Conservation (phyloP, 92 coral and sea anemone species). For the Isaurus tuberculatus region DNA sequence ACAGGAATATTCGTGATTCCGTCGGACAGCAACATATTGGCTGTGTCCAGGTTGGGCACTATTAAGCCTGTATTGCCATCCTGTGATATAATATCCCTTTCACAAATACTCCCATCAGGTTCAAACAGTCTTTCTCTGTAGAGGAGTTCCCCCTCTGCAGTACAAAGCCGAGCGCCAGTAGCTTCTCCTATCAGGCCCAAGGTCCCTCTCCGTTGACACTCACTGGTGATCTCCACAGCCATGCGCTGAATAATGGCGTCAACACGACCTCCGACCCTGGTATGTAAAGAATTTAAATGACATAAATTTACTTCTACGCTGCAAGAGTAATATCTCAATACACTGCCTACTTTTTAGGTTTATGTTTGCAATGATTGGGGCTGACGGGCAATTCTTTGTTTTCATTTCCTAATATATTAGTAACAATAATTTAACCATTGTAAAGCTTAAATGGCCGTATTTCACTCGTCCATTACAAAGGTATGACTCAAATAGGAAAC, state of each 20-base stretch:
- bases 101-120: conserved; percentile 79
- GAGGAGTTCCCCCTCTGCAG: conserved; percentile 88
- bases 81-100: conserved; percentile 74
- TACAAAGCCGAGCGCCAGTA: conserved; percentile 93
- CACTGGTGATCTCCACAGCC: conserved; percentile 92
- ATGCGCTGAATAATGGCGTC: conserved; percentile 90
- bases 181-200: conserved; percentile 91
- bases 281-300: background rate
- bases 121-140: conserved; percentile 78
- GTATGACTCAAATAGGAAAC: too few relatives aligned
- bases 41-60: conserved; percentile 81
- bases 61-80: conserved; percentile 88
- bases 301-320: background rate
- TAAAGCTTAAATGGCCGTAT: too few relatives aligned
- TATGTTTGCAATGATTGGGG: background rate
- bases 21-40: conserved; percentile 92
- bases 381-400: too few relatives aligned
- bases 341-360: too few relatives aligned
- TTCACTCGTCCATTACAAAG: too few relatives aligned
- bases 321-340: background rate
- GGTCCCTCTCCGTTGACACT: conserved; percentile 96
- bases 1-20: conserved; percentile 92
- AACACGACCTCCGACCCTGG: conserved; percentile 88
- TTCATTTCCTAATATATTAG: too few relatives aligned
- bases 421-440: too few relatives aligned